Evolutionary conservation across 2,888 invertebrate species (phyloP).

Genomic region (Cephonodes hylas): DNA sequence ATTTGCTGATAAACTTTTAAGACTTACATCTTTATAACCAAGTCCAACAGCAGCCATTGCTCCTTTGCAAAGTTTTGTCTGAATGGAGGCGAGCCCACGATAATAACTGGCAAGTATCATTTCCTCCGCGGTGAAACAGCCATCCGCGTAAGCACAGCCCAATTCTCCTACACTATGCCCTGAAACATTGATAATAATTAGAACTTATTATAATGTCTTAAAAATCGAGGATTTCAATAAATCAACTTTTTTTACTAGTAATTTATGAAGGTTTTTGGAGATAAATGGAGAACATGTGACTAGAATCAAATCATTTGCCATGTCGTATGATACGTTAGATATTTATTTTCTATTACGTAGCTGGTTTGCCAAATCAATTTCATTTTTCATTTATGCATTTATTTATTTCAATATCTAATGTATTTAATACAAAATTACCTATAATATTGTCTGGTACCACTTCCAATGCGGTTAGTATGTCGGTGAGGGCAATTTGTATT

Average conservation of each 20-base stretch:
- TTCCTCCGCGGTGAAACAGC: conserved; percentile 90
- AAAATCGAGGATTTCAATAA: not conserved
- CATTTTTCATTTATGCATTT: too few species aligned
- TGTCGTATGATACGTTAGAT: too few species aligned
- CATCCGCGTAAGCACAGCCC: conserved; percentile 79
- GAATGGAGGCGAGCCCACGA: conserved; percentile 86
- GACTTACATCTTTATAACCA: conserved; percentile 68
- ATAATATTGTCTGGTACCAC: conserved; percentile 86
- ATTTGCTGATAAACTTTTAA: too few species aligned
- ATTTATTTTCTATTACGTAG: too few species aligned
- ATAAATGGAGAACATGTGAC: too few species aligned
- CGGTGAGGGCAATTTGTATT: conserved; percentile 82
- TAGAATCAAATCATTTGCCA: too few species aligned
- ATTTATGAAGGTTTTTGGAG: too few species aligned
- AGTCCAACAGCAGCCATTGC: conserved; percentile 93
- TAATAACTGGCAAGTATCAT: conserved; percentile 90
- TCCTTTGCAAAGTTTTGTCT: conserved; percentile 83
- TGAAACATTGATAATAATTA: conserved; percentile 17
- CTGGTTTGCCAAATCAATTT: too few species aligned
- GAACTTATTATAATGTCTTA: too few species aligned
- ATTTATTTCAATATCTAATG: too few species aligned
- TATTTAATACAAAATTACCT: conserved; percentile 80
- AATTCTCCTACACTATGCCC: conserved; percentile 88
- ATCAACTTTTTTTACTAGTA: not conserved
- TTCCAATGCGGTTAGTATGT: conserved; percentile 80